Conservation (phyloP, 2,888 invertebrate species). For the Notodonta ziczac region DNA sequence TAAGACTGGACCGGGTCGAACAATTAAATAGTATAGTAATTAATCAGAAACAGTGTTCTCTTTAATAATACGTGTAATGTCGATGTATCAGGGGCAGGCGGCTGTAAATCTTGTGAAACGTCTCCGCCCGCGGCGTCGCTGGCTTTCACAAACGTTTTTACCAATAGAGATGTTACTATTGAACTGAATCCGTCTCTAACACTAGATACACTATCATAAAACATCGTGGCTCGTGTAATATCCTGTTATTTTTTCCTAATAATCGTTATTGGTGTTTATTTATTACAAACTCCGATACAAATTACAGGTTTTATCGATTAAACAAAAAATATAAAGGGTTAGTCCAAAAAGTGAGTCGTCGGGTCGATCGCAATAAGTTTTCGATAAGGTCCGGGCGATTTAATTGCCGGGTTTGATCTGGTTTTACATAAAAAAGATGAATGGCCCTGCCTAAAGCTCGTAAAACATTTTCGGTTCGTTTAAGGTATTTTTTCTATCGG, state of each 20-base stretch:
- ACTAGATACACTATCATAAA: slow-evolving; percentile 74
- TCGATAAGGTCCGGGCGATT: slow-evolving; percentile 83
- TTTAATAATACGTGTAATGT: slow-evolving; percentile 81
- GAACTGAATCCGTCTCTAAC: slow-evolving; percentile 64
- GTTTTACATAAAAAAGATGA: slow-evolving; percentile 84
- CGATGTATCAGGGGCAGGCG: slow-evolving; percentile 66
- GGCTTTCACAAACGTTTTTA: slow-evolving; percentile 79
- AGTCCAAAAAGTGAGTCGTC: slow-evolving; percentile 83
- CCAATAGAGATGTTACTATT: slow-evolving; percentile 81
- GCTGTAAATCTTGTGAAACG: slow-evolving; percentile 74
- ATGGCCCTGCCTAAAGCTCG: slow-evolving; percentile 77
- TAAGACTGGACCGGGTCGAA: slow-evolving; percentile 68
- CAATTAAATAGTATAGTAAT: slow-evolving; percentile 74
- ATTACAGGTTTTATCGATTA: slow-evolving; percentile 81
- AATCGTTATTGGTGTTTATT: slow-evolving; percentile 85
- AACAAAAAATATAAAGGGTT: slow-evolving; percentile 82
- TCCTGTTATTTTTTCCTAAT: slow-evolving; percentile 84
- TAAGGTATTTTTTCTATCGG: slow-evolving; percentile 71
- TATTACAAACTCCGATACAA: slow-evolving; percentile 80
- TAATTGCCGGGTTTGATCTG: slow-evolving; percentile 84
- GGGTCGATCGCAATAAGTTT: slow-evolving; percentile 83
- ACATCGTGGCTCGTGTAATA: slow-evolving; percentile 72
- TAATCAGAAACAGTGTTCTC: slow-evolving; percentile 74
- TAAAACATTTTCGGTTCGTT: slow-evolving; percentile 74
- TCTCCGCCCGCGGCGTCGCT: slow-evolving; percentile 66